Percentiles rank a stretch among this genome's conserved stretches.
phyloP scores from a whole-genome alignment of 2,888 invertebrate genomes.

The Sclerodermus sp. region DNA sequence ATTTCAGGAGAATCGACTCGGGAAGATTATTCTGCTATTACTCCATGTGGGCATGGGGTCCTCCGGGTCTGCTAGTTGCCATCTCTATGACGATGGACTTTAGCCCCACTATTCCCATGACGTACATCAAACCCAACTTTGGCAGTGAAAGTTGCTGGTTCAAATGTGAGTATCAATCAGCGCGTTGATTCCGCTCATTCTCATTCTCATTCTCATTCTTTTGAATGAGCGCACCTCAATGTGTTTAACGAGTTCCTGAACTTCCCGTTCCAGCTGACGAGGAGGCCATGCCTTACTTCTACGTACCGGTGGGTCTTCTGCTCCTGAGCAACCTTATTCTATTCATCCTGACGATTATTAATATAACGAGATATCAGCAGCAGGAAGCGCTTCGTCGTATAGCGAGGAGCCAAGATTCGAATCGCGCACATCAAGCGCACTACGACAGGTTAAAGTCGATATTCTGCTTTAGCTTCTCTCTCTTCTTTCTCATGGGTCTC shows the following conservation, averaged over 20 bases:
- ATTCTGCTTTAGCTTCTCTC: constrained; percentile 63
- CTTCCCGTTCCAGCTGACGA: constrained; percentile 59
- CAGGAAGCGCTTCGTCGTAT: constrained; percentile 60
- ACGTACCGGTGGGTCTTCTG: constrained; percentile 64
- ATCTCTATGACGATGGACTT: constrained; percentile 65
- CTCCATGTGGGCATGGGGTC: constrained; percentile 63
- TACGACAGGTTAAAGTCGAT: constrained; percentile 51
- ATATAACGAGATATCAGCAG: constrained; percentile 58
- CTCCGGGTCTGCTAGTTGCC: constrained; percentile 61
- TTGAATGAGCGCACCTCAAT: too few species aligned
- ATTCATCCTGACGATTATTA: constrained; percentile 62
- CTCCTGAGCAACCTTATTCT: constrained; percentile 62
- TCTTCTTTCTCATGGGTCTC: constrained; percentile 70
- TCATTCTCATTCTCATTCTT: too few species aligned
- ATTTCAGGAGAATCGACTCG: constrained; percentile 22
- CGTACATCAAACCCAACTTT: constrained; percentile 64
- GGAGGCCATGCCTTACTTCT: constrained; percentile 66
- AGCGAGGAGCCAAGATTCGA: constrained; percentile 46
- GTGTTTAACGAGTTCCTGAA: background rate
- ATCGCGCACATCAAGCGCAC: constrained; percentile 42
- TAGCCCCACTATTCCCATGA: constrained; percentile 64
- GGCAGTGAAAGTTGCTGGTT: constrained; percentile 66
- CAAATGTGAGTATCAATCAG: constrained; percentile 67
- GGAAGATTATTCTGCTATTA: constrained; percentile 61
- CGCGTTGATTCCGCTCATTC: too few species aligned